Base-by-base conservation (phyloP, 2,113 vertebrate species). In the Protomyctophum bolini region DNA sequence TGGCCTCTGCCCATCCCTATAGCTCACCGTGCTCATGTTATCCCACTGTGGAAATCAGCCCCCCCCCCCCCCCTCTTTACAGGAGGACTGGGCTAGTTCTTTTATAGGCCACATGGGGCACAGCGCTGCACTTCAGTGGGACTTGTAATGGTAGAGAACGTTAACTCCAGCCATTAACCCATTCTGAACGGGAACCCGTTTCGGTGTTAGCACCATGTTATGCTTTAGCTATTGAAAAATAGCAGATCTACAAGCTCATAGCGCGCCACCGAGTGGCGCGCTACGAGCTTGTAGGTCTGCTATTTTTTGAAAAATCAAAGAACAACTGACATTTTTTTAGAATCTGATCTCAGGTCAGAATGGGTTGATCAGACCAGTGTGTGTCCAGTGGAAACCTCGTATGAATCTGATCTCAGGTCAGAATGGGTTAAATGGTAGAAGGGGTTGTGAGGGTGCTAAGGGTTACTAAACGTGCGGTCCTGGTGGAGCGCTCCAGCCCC, bases 11-110 rank as follows among this genome's bases (percentile, higher is more conserved):
- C 70, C 68, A 73, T 75, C 63, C 67, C 65, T 59, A 63, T 60
- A 83, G 77, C 74, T 81, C 72, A 80, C 75, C 47, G 54, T 41
- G 55, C 62, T 81, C 79, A 41, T 71, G 63, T 68, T 69, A 83
- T 79, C 51, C 55, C 79, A 78, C 76, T 55, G 64, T 72, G 69
- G 73, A 81, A 63, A 82, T 12, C 10, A 70, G 14, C 70, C 12
- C 73, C 47, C 67, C 62, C 52, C 56, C 61, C 56, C n/a, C 75
- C 60, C 70, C 80, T 74, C 77, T 70, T 81, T 87, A 77, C 57
- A 11, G 57, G 33, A 70, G 48, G 70, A 68, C 45, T 50, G 48
- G 50, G 59, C 0, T 41, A 72, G 61, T 73, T 21, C 21, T 41
- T 77, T 72, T 76, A 81, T 58, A 69, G 60, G 76, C 61, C 76